These are phyloP conservation scores for Corvus hawaiiensis DNA, from an alignment of 2,113 vertebrate genomes.

Conservation along the genomic window DNA sequence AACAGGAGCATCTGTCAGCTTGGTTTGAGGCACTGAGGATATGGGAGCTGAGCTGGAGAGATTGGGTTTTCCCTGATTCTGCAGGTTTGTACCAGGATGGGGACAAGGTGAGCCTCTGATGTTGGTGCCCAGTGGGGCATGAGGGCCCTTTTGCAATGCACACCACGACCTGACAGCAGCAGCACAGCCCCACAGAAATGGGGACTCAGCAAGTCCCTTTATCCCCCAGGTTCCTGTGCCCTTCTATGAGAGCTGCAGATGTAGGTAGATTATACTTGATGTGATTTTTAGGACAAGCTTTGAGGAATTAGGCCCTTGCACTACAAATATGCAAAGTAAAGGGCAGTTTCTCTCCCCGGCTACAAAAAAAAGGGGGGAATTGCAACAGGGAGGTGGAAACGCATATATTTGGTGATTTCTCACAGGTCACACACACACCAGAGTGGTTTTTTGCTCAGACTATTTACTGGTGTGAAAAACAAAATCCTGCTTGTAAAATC, in stretches of 20 bases:
- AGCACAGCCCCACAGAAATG: rapidly evolving
- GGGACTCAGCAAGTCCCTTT: background rate
- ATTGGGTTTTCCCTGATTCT: background rate
- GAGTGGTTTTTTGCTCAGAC: background rate
- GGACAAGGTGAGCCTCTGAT: background rate
- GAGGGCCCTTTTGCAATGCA: background rate
- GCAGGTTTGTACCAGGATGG: background rate
- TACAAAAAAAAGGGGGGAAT: background rate
- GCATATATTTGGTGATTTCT: background rate
- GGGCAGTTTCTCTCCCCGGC: background rate
- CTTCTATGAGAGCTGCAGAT: background rate
- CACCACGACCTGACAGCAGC: background rate
- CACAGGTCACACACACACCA: background rate
- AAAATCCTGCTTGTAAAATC: background rate
- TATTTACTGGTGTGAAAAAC: background rate
- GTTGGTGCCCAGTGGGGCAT: background rate
- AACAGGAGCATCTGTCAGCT: rapidly evolving
- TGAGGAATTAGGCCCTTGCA: background rate
- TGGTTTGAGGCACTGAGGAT: background rate
- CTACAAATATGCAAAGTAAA: background rate
- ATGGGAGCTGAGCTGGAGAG: background rate
- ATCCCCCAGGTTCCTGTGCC: background rate
- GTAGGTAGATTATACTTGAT: background rate
- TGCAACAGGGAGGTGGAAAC: background rate
- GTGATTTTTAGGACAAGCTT: background rate